These are phyloP conservation scores for Syrphus vitripennis DNA, from an alignment of 2,888 invertebrate species.

Conservation along the genomic window DNA sequence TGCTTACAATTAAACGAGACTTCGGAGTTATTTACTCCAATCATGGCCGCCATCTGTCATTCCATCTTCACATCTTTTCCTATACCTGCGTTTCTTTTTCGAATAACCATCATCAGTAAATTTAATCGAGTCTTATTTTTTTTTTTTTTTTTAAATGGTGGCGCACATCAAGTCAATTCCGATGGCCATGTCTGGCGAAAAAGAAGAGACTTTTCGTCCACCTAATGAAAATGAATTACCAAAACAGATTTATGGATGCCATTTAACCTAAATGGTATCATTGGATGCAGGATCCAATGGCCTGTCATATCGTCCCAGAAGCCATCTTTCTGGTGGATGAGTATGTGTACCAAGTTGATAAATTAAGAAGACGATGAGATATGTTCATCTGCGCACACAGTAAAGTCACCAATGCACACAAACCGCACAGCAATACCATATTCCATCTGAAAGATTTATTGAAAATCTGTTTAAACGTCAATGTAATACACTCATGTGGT, in stretches of 20 bases:
- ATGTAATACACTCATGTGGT: constrained; percentile 64
- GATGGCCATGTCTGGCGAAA: constrained; percentile 2
- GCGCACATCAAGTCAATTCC: constrained; percentile 11
- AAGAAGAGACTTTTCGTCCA: constrained; percentile 48
- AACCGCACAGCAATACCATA: constrained; percentile 16
- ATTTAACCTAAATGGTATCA: constrained; percentile 69
- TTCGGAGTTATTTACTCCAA: constrained; percentile 53
- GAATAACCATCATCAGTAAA: neutral
- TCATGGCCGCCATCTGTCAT: constrained; percentile 49
- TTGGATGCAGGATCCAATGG: constrained; percentile 58
- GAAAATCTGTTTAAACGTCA: constrained; percentile 50
- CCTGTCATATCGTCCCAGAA: constrained; percentile 50
- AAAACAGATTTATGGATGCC: constrained; percentile 66
- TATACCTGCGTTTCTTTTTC: neutral
- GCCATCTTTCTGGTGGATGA: neutral
- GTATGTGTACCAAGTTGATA: constrained; percentile 44
- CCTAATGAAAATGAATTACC: constrained; percentile 70
- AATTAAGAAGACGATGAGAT: constrained; percentile 66
- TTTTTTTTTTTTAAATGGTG: neutral
- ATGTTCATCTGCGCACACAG: constrained; percentile 37
- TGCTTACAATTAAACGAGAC: constrained; percentile 51
- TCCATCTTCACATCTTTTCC: neutral
- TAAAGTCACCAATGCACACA: neutral
- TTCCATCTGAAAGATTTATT: constrained; percentile 64
- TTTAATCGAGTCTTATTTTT: neutral